A percentile compares a stretch with the other conserved stretches of the same genome.
Evolutionary conservation across 2,113 vertebrate species (phyloP).

Genomic region (Zapus hudsonius): DNA sequence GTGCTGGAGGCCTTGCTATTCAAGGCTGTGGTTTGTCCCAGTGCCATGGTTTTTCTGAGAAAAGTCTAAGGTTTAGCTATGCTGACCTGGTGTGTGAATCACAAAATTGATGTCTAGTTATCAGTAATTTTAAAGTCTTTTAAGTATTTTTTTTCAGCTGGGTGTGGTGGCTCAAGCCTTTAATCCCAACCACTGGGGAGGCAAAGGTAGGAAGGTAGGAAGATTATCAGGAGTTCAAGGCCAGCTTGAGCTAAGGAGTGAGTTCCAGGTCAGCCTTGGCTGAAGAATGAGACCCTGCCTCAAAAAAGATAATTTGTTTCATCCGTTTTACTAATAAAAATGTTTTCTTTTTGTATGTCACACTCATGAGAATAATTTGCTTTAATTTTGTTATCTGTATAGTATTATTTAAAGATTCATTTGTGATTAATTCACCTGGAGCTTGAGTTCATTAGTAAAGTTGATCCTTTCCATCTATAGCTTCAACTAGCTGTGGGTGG

Average conservation of each 20-base stretch:
- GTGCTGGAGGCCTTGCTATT: background rate
- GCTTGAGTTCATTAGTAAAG: conserved; percentile 23
- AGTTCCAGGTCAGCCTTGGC: background rate
- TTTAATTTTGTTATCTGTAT: background rate
- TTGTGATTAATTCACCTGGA: conserved; percentile 11
- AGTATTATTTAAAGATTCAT: conserved; percentile 50
- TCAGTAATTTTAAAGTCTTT: conserved; percentile 18
- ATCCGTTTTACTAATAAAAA: conserved; percentile 26
- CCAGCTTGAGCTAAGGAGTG: background rate
- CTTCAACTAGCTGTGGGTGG: background rate
- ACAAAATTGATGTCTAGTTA: background rate
- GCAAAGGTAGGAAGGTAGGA: background rate
- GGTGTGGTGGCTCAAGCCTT: background rate
- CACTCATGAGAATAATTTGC: background rate
- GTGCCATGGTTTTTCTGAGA: background rate
- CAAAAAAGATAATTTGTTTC: conserved; percentile 21
- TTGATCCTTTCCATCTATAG: background rate
- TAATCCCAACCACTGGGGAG: background rate
- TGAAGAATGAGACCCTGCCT: background rate
- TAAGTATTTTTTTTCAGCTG: conserved; percentile 8
- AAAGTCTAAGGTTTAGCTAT: background rate
- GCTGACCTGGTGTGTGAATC: background rate
- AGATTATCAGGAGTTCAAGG: background rate
- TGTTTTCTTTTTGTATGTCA: background rate
- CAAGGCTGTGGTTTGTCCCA: background rate